Evolutionary conservation across 2,888 invertebrate genomes (phyloP), one percentile per base, ranked within the genome.

Genomic region (Habrosyne pyritoides): DNA sequence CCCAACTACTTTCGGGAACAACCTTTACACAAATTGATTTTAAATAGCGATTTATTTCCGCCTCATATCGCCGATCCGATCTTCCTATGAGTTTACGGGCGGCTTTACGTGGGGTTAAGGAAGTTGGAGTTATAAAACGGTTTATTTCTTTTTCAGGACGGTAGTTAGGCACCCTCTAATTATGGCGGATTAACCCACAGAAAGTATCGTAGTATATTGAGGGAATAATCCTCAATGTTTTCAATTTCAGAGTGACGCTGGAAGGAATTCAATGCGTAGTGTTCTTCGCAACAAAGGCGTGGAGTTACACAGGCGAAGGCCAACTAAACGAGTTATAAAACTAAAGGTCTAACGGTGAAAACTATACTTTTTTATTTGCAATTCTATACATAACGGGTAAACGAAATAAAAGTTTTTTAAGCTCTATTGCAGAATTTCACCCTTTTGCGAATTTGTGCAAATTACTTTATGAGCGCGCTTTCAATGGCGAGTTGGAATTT

Each of bases 11-110:
- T 42, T 42, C 42, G 42, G 42, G 68, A 77, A 80, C 83, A 80
- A 84, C 88, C 90, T 91, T 88, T 86, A 91, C 91, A 92, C 92
- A 92, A 92, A 92, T 92, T 92, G 92, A 91, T 91, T 92, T 92
- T 91, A 92, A 92, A 92, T 88, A 86, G 89, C 91, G 89, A 91
- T 90, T 91, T 91, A 91, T 91, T 91, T 92, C 92, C 90, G 90
- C 85, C 87, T 79, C 92, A 92, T 92, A 91, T 92, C 92, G 85
- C 79, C 81, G 81, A 86, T 82, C 92, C 91, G 89, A 91, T 91
- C 92, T 91, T 87, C 81, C 85, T 87, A 86, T 86, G 87, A 89
- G 88, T 89, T 91, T 90, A 92, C 89, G 84, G 84, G 71, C 77
- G 87, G 89, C 86, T 89, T 89, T 89, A 87, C 84, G 81, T 82